phyloP scores from a whole-genome alignment of 1,140 invertebrate genomes.

The Ephestia elutella region DNA sequence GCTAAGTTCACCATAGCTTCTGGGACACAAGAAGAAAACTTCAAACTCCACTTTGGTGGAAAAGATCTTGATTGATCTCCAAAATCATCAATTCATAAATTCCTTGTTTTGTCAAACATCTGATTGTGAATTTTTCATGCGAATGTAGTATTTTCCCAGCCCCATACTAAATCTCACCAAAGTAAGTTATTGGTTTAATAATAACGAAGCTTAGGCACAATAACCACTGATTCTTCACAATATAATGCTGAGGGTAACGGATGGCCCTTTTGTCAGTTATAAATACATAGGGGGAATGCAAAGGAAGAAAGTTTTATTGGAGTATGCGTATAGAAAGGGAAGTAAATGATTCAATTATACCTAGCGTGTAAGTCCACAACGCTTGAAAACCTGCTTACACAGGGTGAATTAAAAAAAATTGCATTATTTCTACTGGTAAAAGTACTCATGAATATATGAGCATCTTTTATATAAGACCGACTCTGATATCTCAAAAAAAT shows the following conservation, averaged over 20 bases:
- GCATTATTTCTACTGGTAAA: no score
- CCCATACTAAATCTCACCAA: slow-evolving; percentile 19
- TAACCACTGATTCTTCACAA: neutral
- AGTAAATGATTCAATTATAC: neutral
- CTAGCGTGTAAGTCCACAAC: no score
- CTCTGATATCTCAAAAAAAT: no score
- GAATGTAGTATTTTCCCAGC: neutral
- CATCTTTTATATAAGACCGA: no score
- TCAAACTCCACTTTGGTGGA: no score
- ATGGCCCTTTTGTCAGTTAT: neutral
- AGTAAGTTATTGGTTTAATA: slow-evolving; percentile 50
- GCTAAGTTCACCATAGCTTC: no score
- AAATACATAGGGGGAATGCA: neutral
- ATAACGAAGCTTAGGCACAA: slow-evolving; percentile 31
- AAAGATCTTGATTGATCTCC: no score
- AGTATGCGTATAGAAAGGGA: neutral
- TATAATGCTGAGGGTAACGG: neutral
- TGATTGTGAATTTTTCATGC: neutral
- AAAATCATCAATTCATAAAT: no score
- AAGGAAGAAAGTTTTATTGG: neutral
- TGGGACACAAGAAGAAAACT: no score
- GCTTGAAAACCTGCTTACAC: no score
- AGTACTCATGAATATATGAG: no score
- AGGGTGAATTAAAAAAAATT: no score
- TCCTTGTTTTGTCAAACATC: neutral